Conservation (phyloP, 2,113 vertebrate species). For the Cygnus buccinator region DNA sequence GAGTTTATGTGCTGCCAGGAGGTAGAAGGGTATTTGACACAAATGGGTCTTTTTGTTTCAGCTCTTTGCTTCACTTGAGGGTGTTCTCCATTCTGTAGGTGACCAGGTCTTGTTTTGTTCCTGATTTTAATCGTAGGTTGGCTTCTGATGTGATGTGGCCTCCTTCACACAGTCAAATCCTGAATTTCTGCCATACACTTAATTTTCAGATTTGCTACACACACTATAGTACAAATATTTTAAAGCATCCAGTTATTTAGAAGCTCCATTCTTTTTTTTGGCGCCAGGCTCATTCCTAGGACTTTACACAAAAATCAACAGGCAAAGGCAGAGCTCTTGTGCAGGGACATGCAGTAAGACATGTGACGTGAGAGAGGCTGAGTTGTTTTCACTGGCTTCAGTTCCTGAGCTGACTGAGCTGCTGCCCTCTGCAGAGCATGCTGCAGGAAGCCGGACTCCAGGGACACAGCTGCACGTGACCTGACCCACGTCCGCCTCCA, state of each 20-base stretch:
- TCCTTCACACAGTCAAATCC: neutral
- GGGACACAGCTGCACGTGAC: slow-evolving; percentile 31
- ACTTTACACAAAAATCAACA: neutral
- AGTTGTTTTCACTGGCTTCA: neutral
- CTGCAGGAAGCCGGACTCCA: neutral
- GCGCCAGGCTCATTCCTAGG: neutral
- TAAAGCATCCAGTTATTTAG: neutral
- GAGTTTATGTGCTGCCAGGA: neutral
- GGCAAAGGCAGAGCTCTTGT: neutral
- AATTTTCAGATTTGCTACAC: neutral
- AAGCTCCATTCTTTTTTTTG: neutral
- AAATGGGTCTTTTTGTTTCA: neutral
- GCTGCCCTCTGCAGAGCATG: neutral
- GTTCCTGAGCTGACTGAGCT: neutral
- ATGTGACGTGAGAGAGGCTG: neutral
- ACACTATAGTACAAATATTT: neutral
- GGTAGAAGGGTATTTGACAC: neutral
- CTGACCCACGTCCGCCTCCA: neutral
- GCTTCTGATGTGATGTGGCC: neutral
- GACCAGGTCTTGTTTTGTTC: neutral
- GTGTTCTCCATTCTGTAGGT: neutral
- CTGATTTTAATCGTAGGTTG: neutral
- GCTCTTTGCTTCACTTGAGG: neutral
- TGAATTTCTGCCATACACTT: neutral
- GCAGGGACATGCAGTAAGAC: neutral